Conservation (phyloP, 2,888 invertebrate species). For the Eilema sororculum region DNA sequence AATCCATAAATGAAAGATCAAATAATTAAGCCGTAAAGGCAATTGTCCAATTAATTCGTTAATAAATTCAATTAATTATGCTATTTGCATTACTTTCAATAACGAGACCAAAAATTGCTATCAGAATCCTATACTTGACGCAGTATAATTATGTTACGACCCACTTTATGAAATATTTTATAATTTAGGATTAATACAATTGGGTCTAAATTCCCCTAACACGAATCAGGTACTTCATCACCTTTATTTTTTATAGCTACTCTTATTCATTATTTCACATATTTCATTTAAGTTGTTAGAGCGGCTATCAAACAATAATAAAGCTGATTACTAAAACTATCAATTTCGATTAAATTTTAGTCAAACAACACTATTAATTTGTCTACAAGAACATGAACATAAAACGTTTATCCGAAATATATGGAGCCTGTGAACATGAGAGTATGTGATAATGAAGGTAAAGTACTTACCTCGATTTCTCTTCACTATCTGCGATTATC, state of each 20-base stretch:
- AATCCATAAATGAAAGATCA: not conserved
- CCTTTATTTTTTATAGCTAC: not conserved
- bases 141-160: no score
- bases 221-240: not conserved
- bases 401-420: conserved; percentile 20
- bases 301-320: not conserved
- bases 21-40: not conserved
- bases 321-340: not conserved
- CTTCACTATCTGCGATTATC: conserved; percentile 57
- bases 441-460: conserved; percentile 27
- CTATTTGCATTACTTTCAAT: no score
- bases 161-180: not conserved
- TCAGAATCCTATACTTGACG: no score
- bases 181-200: not conserved
- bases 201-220: not conserved
- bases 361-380: conserved; percentile 21
- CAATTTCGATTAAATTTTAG: not conserved
- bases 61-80: not conserved
- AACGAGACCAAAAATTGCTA: no score
- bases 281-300: not conserved
- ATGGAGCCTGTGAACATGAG: conserved; percentile 9
- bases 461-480: conserved; percentile 55
- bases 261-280: not conserved
- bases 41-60: not conserved
- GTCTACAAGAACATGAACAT: conserved; percentile 33